phyloP scores from a whole-genome alignment of 2,888 invertebrate species.

The Dermolepida albohirtum region DNA sequence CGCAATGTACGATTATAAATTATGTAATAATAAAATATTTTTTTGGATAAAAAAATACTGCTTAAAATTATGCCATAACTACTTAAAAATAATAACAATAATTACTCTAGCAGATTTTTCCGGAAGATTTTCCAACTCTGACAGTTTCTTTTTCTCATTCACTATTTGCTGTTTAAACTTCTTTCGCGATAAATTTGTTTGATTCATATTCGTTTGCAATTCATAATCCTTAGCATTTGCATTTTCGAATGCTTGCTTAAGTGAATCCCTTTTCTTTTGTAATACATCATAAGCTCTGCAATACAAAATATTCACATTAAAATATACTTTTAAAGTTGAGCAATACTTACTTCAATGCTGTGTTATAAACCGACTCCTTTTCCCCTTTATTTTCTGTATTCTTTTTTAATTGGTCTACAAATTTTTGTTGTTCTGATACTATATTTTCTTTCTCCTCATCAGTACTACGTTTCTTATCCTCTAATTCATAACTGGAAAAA shows the following conservation, averaged over 20 bases:
- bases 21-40: too few relatives aligned
- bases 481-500: slow-evolving; percentile 68
- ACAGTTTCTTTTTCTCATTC: slow-evolving; percentile 76
- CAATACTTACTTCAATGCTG: slow-evolving; percentile 51
- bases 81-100: background rate
- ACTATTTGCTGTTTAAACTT: slow-evolving; percentile 77
- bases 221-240: slow-evolving; percentile 76
- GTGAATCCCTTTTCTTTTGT: slow-evolving; percentile 70
- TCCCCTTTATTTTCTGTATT: slow-evolving; percentile 67
- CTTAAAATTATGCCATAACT: too few relatives aligned
- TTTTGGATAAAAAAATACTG: too few relatives aligned
- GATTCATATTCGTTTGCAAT: slow-evolving; percentile 74
- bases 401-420: slow-evolving; percentile 70
- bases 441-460: slow-evolving; percentile 70
- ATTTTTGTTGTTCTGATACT: slow-evolving; percentile 71
- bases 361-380: slow-evolving; percentile 59
- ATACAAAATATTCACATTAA: background rate
- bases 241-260: slow-evolving; percentile 72
- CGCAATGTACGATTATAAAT: too few relatives aligned
- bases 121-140: slow-evolving; percentile 74
- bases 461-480: slow-evolving; percentile 68
- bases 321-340: background rate
- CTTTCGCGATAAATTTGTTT: slow-evolving; percentile 80
- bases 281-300: slow-evolving; percentile 71
- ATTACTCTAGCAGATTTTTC: slow-evolving; percentile 77